A percentile compares a stretch with the other conserved stretches of the same genome.
These are phyloP conservation scores for Etheostoma perlongum DNA, from an alignment of 2,797 vertebrate species.

Conservation along the genomic window DNA sequence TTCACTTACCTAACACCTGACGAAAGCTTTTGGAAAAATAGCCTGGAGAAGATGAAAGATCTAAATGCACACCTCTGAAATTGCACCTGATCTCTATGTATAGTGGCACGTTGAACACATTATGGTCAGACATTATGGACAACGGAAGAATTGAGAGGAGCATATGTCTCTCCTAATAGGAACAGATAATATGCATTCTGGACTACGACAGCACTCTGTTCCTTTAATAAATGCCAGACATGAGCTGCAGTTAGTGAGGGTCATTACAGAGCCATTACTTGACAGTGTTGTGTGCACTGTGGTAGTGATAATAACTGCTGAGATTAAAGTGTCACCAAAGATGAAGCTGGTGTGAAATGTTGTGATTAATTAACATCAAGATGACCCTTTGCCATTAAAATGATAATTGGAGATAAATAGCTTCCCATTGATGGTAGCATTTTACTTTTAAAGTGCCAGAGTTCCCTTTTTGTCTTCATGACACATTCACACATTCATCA, in stretches of 20 bases:
- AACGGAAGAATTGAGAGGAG: conserved; percentile 22
- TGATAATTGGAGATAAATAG: conserved; percentile 74
- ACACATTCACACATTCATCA: conserved; percentile 23
- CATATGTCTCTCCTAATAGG: conserved; percentile 44
- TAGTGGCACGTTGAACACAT: conserved; percentile 32
- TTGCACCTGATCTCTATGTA: conserved; percentile 26
- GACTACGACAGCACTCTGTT: conserved; percentile 29
- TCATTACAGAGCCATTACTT: conserved; percentile 72
- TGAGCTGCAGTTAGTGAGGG: conserved; percentile 56
- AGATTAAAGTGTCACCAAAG: conserved; percentile 77
- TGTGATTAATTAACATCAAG: conserved; percentile 77
- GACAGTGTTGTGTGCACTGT: conserved; percentile 45
- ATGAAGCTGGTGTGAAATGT: conserved; percentile 68
- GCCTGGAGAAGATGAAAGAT: conserved; percentile 45
- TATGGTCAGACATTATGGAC: not conserved
- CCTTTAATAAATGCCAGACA: conserved; percentile 70
- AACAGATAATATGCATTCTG: conserved; percentile 55
- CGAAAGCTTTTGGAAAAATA: conserved; percentile 22
- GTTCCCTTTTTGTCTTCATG: conserved; percentile 7
- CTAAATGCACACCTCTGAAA: conserved; percentile 23
- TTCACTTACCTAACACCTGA: conserved; percentile 23
- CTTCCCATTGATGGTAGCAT: conserved; percentile 54
- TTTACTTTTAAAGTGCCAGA: conserved; percentile 41
- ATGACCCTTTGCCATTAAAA: conserved; percentile 70
- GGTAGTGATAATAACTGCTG: conserved; percentile 68